Percentiles rank a stretch among this genome's conserved stretches.
Conservation (phyloP, 2,113 vertebrate species). For the Labeo catla region DNA sequence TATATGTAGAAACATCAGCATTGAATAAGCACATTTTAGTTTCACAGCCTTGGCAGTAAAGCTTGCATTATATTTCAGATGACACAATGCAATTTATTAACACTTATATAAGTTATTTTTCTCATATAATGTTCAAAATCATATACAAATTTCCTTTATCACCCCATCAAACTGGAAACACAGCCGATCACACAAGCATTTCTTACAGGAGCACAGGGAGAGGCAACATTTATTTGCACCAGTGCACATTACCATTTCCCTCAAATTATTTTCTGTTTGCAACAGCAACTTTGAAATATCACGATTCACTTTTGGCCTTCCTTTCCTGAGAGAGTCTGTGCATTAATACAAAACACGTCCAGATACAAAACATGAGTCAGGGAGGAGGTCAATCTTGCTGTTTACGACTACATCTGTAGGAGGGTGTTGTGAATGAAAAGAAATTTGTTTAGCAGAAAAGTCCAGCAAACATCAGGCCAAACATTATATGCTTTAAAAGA, state of each 20-base stretch:
- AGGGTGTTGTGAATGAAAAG: neutral
- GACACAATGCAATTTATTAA: neutral
- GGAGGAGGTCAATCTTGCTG: neutral
- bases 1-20: neutral
- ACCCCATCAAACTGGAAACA: neutral
- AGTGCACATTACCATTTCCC: neutral
- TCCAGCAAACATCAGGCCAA: neutral
- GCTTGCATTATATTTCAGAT: neutral
- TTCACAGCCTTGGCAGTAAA: neutral
- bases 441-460: neutral
- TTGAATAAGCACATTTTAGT: neutral
- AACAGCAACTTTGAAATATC: constrained; percentile 29
- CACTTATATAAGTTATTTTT: neutral
- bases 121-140: neutral
- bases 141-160: neutral
- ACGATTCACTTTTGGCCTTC: constrained; percentile 15
- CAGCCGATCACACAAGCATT: neutral
- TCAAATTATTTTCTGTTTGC: constrained; percentile 23
- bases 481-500: neutral
- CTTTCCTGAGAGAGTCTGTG: neutral
- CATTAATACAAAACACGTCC: neutral
- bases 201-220: neutral
- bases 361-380: neutral
- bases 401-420: neutral
- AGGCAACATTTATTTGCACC: neutral